Percentiles rank a stretch among this genome's conserved stretches.
These are phyloP conservation scores for Ophonus ardosiacus DNA, from an alignment of 2,888 invertebrate genomes.

Conservation along the genomic window DNA sequence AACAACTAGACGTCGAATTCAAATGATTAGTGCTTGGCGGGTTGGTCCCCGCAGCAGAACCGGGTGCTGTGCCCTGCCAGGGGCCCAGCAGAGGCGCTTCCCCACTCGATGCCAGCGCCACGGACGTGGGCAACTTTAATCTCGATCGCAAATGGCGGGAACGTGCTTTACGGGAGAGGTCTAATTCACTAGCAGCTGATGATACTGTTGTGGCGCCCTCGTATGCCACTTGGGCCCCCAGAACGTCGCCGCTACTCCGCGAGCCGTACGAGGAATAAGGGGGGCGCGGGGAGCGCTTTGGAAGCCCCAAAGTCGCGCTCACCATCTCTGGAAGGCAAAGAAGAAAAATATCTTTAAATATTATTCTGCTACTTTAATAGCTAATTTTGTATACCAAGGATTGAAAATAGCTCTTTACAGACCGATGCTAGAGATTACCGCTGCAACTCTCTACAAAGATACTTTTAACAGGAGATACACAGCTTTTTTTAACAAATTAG, in stretches of 20 bases:
- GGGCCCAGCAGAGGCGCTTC: constrained; percentile 86
- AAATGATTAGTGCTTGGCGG: constrained; percentile 81
- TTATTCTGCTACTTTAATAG: background rate
- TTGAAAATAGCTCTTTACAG: too few species aligned
- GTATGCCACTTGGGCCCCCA: constrained; percentile 78
- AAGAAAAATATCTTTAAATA: background rate
- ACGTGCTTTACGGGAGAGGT: constrained; percentile 84
- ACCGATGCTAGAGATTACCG: too few species aligned
- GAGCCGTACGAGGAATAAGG: constrained; percentile 31
- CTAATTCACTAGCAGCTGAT: constrained; percentile 86
- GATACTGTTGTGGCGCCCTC: constrained; percentile 80
- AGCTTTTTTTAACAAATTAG: too few species aligned
- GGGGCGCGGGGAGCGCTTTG: constrained; percentile 41
- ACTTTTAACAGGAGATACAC: too few species aligned
- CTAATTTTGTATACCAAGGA: background rate
- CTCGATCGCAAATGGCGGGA: constrained; percentile 80
- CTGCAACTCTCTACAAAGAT: too few species aligned
- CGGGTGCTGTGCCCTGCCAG: constrained; percentile 78
- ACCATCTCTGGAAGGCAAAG: constrained; percentile 38
- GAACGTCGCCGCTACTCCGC: constrained; percentile 80
- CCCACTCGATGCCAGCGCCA: constrained; percentile 83
- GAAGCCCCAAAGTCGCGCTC: constrained; percentile 31
- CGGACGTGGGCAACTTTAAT: constrained; percentile 81
- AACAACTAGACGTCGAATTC: constrained; percentile 80
- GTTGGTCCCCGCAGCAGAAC: constrained; percentile 78